Evolutionary conservation across 2,888 invertebrate species (phyloP).

Genomic region (Artemia sinica): DNA sequence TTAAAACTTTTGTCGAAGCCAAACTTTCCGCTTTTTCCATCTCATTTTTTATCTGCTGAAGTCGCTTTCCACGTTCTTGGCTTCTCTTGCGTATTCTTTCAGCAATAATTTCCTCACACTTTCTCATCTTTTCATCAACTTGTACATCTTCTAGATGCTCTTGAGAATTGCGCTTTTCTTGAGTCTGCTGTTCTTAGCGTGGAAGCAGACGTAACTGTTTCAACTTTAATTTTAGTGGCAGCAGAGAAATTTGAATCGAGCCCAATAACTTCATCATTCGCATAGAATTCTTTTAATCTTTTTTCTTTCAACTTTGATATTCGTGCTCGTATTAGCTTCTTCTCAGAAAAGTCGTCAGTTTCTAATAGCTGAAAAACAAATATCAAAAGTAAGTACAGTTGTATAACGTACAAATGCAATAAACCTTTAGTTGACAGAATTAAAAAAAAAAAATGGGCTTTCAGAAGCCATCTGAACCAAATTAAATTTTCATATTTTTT

Average conservation of each 20-base stretch:
- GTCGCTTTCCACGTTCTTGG: conserved; percentile 21
- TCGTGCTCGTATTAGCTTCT: conserved; percentile 68
- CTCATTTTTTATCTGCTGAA: conserved; percentile 22
- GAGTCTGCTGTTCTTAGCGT: neutral
- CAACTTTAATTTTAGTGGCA: conserved; percentile 22
- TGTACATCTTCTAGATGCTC: neutral
- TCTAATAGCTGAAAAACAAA: conserved; percentile 54
- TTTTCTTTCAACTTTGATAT: conserved; percentile 68
- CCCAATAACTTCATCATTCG: conserved; percentile 34
- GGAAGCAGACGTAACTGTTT: conserved; percentile 22
- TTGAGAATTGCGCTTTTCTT: neutral
- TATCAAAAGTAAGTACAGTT: conserved; percentile 4
- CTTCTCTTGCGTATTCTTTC: conserved; percentile 23
- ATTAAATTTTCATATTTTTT: no score
- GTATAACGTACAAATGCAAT: no score
- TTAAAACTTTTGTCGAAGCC: neutral
- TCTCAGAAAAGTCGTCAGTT: conserved; percentile 64
- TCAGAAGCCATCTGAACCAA: no score
- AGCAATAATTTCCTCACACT: conserved; percentile 23
- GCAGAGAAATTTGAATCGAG: conserved; percentile 19
- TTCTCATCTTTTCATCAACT: conserved; percentile 10
- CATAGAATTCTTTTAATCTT: conserved; percentile 55
- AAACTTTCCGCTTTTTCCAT: conserved; percentile 17
- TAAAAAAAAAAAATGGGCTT: no score
- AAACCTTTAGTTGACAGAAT: no score